Evolutionary conservation across 1,140 invertebrate genomes (phyloP).

Genomic region (Drosophila kanapiae): DNA sequence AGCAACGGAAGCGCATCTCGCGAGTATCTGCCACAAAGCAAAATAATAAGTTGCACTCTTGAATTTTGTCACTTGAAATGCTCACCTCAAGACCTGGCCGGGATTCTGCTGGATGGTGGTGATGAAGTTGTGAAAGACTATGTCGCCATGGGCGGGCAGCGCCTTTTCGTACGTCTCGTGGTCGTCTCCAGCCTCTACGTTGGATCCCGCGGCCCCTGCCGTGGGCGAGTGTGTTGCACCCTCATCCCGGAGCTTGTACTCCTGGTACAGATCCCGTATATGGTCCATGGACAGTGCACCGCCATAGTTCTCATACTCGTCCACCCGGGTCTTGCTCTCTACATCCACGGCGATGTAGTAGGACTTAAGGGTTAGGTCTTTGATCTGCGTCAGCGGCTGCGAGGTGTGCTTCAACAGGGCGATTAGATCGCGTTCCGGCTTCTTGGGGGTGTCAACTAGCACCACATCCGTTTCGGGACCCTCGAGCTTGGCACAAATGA

Average conservation of each 20-base stretch:
- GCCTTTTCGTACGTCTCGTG: conserved; percentile 92
- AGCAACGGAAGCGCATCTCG: conserved; percentile 89
- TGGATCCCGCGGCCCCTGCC: conserved; percentile 24
- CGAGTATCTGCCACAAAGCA: conserved; percentile 87
- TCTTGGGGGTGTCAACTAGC: conserved; percentile 89
- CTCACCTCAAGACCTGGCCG: conserved; percentile 91
- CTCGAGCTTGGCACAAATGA: conserved; percentile 90
- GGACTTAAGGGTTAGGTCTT: conserved; percentile 75
- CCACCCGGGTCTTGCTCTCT: conserved; percentile 83
- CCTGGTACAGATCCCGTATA: conserved; percentile 88
- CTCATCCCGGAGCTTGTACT: conserved; percentile 88
- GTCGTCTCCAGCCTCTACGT: conserved; percentile 67
- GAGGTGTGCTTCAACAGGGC: conserved; percentile 87
- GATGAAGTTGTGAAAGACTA: conserved; percentile 92
- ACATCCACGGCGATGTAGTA: conserved; percentile 88
- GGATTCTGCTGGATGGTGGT: conserved; percentile 91
- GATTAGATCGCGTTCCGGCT: conserved; percentile 88
- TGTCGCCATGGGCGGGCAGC: conserved; percentile 91
- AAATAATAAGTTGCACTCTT: not conserved
- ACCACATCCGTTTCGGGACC: conserved; percentile 89
- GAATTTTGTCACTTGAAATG: not conserved
- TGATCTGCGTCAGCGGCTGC: conserved; percentile 68
- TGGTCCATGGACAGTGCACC: conserved; percentile 86
- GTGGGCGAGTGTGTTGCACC: conserved; percentile 75
- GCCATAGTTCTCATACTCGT: conserved; percentile 73